phyloP scores from a whole-genome alignment of 2,113 vertebrate species.

The Arothron firmamentum region DNA sequence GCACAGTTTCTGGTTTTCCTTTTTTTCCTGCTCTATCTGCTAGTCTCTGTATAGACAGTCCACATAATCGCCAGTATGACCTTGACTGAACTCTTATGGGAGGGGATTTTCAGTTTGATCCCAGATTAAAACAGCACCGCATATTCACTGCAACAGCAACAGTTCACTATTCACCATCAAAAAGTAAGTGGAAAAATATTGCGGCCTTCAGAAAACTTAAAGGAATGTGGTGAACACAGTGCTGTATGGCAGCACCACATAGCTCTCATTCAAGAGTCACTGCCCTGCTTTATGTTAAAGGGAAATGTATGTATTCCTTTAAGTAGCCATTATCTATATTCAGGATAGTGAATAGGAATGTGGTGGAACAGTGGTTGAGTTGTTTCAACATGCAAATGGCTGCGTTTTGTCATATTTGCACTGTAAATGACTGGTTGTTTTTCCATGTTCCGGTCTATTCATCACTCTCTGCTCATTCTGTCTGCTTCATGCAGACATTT shows the following conservation, averaged over 20 bases:
- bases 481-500: not conserved
- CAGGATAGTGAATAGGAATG: slow-evolving; percentile 28
- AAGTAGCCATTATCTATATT: slow-evolving; percentile 15
- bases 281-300: not conserved
- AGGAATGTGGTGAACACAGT: slow-evolving; percentile 14
- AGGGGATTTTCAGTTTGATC: slow-evolving; percentile 78
- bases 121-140: slow-evolving; percentile 77
- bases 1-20: not conserved
- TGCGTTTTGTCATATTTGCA: slow-evolving; percentile 41
- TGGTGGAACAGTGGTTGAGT: slow-evolving; percentile 6
- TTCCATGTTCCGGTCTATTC: not conserved
- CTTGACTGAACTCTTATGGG: slow-evolving; percentile 74
- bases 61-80: slow-evolving; percentile 73
- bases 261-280: slow-evolving; percentile 11
- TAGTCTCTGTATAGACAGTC: slow-evolving; percentile 60
- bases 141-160: slow-evolving; percentile 59
- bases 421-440: slow-evolving; percentile 28
- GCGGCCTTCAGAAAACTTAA: slow-evolving; percentile 21
- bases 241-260: not conserved
- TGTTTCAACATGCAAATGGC: slow-evolving; percentile 32
- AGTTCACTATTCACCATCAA: slow-evolving; percentile 52
- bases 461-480: slow-evolving; percentile 2
- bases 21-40: slow-evolving; percentile 18
- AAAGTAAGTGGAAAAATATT: slow-evolving; percentile 20
- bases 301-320: not conserved